These are phyloP conservation scores for Drosophila paramelanica DNA, from an alignment of 2,888 invertebrate species.

Conservation along the genomic window DNA sequence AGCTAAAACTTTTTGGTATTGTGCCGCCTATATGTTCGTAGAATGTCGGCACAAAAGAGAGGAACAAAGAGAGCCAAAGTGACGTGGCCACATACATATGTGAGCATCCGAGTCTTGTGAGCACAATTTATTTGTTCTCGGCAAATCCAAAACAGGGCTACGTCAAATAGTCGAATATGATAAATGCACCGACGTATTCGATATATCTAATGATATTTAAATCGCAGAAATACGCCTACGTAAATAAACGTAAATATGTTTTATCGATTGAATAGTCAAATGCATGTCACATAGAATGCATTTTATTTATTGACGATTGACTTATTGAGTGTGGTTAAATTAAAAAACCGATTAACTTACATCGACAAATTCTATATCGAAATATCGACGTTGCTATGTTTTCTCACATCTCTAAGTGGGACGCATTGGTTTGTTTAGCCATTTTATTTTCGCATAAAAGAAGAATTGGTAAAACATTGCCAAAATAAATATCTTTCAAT, in stretches of 20 bases:
- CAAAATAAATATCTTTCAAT: neutral
- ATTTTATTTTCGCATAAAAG: conserved; percentile 46
- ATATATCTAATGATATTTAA: conserved; percentile 1
- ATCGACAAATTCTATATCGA: neutral
- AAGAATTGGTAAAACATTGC: conserved; percentile 1
- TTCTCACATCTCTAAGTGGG: neutral
- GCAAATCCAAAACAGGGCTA: conserved; percentile 26
- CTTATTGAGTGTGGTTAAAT: neutral
- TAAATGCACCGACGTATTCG: neutral
- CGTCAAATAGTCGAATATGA: conserved; percentile 12
- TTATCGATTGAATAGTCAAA: too few relatives aligned
- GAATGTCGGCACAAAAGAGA: conserved; percentile 81
- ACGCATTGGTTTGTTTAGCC: conserved; percentile 45
- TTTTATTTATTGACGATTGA: too few relatives aligned
- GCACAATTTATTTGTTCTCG: conserved; percentile 24
- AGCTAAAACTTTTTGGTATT: conserved; percentile 72
- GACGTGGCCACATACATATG: conserved; percentile 80
- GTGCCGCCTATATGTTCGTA: conserved; percentile 65
- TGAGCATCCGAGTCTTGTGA: conserved; percentile 38
- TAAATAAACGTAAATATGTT: neutral
- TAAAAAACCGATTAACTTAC: neutral
- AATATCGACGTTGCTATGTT: neutral
- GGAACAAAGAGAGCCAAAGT: conserved; percentile 69
- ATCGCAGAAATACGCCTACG: neutral
- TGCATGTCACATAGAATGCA: too few relatives aligned